Evolutionary conservation across 2,797 vertebrate species (phyloP).

Genomic region (Hypotaenidia okinawae): DNA sequence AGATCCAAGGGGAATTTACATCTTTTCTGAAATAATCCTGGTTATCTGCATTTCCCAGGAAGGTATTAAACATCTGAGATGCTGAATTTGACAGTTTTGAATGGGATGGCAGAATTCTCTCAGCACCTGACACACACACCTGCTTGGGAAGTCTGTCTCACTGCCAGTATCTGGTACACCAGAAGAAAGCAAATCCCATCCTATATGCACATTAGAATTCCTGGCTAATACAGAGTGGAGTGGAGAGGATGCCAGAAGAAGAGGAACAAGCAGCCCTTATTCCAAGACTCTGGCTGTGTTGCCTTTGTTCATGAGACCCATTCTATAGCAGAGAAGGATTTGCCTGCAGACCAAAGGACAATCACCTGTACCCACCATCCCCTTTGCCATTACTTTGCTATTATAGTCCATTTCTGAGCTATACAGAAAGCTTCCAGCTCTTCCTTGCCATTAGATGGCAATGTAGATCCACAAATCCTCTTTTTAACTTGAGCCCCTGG

Average conservation of each 20-base stretch:
- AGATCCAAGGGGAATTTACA: neutral
- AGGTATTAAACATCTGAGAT: neutral
- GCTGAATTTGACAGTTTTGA: neutral
- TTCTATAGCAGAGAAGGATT: neutral
- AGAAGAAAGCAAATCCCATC: neutral
- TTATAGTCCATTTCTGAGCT: neutral
- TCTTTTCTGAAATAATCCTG: neutral
- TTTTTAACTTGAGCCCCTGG: neutral
- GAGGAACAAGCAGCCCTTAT: neutral
- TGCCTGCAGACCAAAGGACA: neutral
- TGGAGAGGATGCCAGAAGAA: neutral
- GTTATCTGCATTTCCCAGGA: neutral
- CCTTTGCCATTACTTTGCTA: neutral
- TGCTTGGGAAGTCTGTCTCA: neutral
- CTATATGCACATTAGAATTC: neutral
- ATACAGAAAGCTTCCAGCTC: neutral
- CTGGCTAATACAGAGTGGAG: neutral
- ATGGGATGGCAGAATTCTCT: neutral
- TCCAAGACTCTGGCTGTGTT: neutral
- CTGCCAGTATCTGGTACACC: neutral
- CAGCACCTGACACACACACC: neutral
- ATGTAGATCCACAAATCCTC: slow-evolving; percentile 34
- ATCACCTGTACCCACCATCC: neutral
- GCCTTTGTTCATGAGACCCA: neutral
- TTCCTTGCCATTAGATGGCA: slow-evolving; percentile 59